A percentile compares a stretch with the other conserved stretches of the same genome.
Evolutionary conservation across 2,113 vertebrate species (phyloP).

Genomic region (zebrafish (Danio rerio)): DNA sequence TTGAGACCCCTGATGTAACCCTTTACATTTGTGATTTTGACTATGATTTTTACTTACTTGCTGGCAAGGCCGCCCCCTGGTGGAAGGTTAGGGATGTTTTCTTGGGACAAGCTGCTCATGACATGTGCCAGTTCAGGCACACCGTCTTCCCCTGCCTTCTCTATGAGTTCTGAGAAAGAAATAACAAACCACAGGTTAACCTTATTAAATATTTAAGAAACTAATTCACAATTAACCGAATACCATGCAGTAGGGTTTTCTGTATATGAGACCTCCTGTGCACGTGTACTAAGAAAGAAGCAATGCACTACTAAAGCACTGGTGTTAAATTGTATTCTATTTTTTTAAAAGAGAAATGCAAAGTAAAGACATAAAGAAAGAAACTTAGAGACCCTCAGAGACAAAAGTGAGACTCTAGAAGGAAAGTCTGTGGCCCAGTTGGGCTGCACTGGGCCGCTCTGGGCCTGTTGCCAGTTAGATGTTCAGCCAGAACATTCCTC

Average conservation of each 20-base stretch:
- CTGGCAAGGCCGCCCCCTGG: conserved; percentile 97
- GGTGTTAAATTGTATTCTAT: not conserved
- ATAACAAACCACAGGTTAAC: conserved; percentile 42
- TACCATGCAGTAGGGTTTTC: not conserved
- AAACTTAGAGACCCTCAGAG: conserved; percentile 22
- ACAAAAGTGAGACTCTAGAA: conserved; percentile 40
- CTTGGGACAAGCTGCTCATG: conserved; percentile 92
- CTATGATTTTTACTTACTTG: conserved; percentile 81
- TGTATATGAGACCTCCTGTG: not conserved
- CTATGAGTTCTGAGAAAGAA: conserved; percentile 86
- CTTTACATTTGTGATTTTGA: not conserved
- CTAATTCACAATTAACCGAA: not conserved
- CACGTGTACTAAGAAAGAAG: not conserved
- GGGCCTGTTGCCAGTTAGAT: conserved; percentile 70
- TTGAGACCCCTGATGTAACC: too few species aligned
- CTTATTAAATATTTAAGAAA: not conserved
- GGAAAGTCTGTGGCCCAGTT: conserved; percentile 59
- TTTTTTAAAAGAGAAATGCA: not conserved
- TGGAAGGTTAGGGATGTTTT: conserved; percentile 92
- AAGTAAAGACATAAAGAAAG: not conserved
- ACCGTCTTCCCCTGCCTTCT: conserved; percentile 89
- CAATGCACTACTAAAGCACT: not conserved
- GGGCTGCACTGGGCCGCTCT: conserved; percentile 61
- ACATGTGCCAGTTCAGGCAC: conserved; percentile 94
- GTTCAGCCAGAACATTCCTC: conserved; percentile 77